Evolutionary conservation across 2,888 invertebrate genomes (phyloP), one percentile per base, ranked within the genome.

Genomic region (Matsumyia berberina): DNA sequence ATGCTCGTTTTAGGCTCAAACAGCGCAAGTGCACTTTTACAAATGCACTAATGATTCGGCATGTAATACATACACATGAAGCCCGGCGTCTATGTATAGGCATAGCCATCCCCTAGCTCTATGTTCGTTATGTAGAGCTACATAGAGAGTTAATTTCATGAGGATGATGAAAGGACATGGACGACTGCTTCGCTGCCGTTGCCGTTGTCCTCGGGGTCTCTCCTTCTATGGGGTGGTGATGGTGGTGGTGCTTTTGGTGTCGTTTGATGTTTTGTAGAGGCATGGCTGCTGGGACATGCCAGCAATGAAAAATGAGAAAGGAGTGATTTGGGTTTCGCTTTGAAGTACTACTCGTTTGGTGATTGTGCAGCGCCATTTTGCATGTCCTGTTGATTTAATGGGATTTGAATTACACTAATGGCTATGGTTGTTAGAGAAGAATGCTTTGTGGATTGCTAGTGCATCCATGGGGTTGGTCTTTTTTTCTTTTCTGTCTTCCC

Each of bases 351-450:
- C 80, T 81, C 76, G 86, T 81, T 86, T 86, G 81, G 81, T 86
- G 85, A 86, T 86, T 86, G 80, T 86, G 80, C 86, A 76, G 86
- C 86, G 86, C 86, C 86, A 86, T 86, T 86, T 86, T 86, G 80
- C 86, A 81, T 86, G 86, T 86, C 86, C 86, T 86, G 86, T 86
- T 86, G 86, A 86, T 86, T 80, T 86, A 86, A 86, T 86, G 86
- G 86, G 76, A 86, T 86, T 86, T 86, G 86, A 86, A 86, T 86
- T 86, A 86, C 81, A 81, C 86, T 86, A 86, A 86, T 86, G 86
- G 86, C 79, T 85, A 85, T 74, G 85, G 79, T 80, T 80, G 85
- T 85, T 85, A 74, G 79, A 70, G 33, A 79, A 74, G 57, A 85
- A 80, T 80, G 85, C 85, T 85, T 85, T 85, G 79, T 70, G 70